phyloP scores from a whole-genome alignment of 2,888 invertebrate genomes.

The Polietes domitor region DNA sequence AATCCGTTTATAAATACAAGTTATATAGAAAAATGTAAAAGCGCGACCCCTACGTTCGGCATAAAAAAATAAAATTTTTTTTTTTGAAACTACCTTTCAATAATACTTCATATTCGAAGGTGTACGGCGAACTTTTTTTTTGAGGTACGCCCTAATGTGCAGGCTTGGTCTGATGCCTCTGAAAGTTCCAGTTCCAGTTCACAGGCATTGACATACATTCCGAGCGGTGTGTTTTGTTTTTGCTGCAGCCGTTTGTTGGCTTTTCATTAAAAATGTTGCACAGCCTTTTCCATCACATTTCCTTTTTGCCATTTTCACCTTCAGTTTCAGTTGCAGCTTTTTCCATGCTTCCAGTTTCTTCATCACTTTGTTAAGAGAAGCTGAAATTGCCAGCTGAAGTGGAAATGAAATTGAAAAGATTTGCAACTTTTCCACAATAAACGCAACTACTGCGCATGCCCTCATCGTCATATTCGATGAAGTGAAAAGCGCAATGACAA shows the following conservation, averaged over 20 bases:
- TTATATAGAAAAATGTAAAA: no score
- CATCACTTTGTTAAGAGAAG: slow-evolving; percentile 31
- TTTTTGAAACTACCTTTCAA: no score
- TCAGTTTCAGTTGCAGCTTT: background rate
- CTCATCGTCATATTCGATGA: background rate
- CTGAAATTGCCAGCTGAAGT: background rate
- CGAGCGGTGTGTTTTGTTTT: background rate
- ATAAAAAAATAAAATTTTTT: no score
- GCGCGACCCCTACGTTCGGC: no score
- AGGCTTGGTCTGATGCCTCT: slow-evolving; percentile 9
- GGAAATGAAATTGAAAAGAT: background rate
- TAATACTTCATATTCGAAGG: no score
- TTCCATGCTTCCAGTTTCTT: background rate
- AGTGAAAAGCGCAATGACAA: slow-evolving; percentile 8
- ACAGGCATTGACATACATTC: slow-evolving; percentile 66
- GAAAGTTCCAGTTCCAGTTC: slow-evolving; percentile 64
- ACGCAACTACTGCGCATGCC: background rate
- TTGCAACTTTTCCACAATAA: background rate
- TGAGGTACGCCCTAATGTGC: background rate
- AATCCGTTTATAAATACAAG: no score
- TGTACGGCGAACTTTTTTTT: no score
- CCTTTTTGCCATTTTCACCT: slow-evolving; percentile 54
- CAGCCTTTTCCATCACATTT: slow-evolving; percentile 51
- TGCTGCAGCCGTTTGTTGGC: slow-evolving; percentile 25
- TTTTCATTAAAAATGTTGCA: slow-evolving; percentile 58